These are phyloP conservation scores for Cheirogaleus medius DNA, from an alignment of 2,113 vertebrate genomes.

Conservation along the genomic window DNA sequence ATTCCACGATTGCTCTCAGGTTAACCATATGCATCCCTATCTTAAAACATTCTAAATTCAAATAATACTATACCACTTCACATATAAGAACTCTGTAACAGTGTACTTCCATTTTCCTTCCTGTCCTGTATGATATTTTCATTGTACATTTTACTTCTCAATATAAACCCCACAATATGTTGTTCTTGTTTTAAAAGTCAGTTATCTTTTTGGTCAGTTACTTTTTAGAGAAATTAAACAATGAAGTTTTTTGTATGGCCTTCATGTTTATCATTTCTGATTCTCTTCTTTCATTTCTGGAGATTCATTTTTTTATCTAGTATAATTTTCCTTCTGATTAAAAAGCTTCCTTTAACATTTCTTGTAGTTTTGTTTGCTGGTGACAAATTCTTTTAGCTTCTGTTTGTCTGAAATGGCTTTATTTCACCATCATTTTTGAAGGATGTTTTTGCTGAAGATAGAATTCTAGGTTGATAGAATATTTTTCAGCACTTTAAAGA, in stretches of 20 bases:
- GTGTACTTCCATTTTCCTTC: not conserved
- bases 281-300: not conserved
- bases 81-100: fast-evolving
- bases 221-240: not conserved
- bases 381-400: not conserved
- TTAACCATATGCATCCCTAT: not conserved
- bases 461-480: not conserved
- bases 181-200: not conserved
- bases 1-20: not conserved
- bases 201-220: not conserved
- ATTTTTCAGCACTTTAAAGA: not conserved
- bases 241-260: too few species aligned
- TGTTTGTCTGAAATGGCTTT: not conserved
- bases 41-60: not conserved
- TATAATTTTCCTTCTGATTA: not conserved
- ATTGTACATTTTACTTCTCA: not conserved
- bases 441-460: not conserved
- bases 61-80: not conserved
- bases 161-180: not conserved
- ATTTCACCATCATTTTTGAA: not conserved
- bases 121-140: not conserved
- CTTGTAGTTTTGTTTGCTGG: not conserved
- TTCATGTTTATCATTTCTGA: not conserved
- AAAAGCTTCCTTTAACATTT: not conserved
- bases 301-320: not conserved